phyloP scores from a whole-genome alignment of 2,113 vertebrate genomes.

The Lethenteron reissneri region DNA sequence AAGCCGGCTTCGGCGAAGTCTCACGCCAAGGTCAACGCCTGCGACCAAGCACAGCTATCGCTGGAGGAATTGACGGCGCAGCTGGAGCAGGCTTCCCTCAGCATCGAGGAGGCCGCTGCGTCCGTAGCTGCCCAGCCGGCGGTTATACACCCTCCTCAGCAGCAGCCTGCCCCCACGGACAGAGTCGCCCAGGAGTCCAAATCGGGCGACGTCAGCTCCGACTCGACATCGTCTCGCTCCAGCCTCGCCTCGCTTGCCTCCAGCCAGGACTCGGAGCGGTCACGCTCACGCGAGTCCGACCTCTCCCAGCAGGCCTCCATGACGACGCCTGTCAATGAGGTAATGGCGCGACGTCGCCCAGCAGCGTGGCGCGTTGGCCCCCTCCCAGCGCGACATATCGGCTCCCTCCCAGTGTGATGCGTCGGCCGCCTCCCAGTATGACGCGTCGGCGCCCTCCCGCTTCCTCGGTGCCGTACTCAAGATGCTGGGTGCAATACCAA shows the following conservation, averaged over 20 bases:
- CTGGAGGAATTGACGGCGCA: conserved; percentile 92
- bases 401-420: no score
- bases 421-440: no score
- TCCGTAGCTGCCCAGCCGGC: conserved; percentile 1
- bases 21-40: conserved; percentile 33
- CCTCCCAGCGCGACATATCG: no score
- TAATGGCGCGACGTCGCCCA: neutral
- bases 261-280: conserved; percentile 86
- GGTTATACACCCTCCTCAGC: neutral
- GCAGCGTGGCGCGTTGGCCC: neutral
- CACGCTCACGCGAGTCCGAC: conserved; percentile 39
- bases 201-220: conserved; percentile 49
- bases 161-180: conserved; percentile 47
- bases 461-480: no score
- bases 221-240: conserved; percentile 65
- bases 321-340: conserved; percentile 13
- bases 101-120: conserved; percentile 82
- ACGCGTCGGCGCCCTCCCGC: no score
- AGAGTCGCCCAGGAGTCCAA: conserved; percentile 60
- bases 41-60: conserved; percentile 18
- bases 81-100: conserved; percentile 77
- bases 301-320: conserved; percentile 37
- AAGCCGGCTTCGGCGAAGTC: conserved; percentile 45
- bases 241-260: conserved; percentile 72
- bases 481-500: no score